Conservation (phyloP, 2,113 vertebrate genomes). For the Naja naja region DNA sequence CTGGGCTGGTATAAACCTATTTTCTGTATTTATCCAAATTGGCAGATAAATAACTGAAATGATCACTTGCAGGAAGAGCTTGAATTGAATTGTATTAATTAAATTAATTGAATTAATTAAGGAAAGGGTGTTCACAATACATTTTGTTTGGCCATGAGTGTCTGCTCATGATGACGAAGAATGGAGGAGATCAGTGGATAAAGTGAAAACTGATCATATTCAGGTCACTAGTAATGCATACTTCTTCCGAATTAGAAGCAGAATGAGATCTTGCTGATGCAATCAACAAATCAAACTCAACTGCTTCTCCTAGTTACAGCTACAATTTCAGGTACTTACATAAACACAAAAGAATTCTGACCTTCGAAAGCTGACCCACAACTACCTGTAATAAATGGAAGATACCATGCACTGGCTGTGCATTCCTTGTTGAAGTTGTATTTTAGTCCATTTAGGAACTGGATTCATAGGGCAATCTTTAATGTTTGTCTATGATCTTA, state of each 20-base stretch:
- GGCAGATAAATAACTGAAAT: background rate
- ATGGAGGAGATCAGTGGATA: background rate
- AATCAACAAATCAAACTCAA: background rate
- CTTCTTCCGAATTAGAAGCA: background rate
- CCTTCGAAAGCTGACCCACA: background rate
- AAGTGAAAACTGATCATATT: background rate
- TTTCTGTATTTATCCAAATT: background rate
- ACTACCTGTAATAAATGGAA: background rate
- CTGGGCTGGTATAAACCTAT: background rate
- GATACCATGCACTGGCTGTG: background rate
- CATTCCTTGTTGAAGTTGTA: background rate
- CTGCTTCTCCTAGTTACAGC: background rate
- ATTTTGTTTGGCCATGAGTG: background rate
- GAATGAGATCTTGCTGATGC: background rate
- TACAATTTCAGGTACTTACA: background rate
- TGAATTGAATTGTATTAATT: background rate
- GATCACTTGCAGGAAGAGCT: background rate
- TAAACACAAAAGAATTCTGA: slow-evolving; percentile 12
- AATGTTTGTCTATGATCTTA: background rate
- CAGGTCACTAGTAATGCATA: background rate
- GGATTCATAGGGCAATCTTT: background rate
- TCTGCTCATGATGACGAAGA: background rate
- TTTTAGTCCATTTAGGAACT: background rate
- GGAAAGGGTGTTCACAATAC: background rate
- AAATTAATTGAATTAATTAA: background rate